Evolutionary conservation across 2,113 vertebrate genomes (phyloP).

Genomic region (Chelonoidis abingdonii): DNA sequence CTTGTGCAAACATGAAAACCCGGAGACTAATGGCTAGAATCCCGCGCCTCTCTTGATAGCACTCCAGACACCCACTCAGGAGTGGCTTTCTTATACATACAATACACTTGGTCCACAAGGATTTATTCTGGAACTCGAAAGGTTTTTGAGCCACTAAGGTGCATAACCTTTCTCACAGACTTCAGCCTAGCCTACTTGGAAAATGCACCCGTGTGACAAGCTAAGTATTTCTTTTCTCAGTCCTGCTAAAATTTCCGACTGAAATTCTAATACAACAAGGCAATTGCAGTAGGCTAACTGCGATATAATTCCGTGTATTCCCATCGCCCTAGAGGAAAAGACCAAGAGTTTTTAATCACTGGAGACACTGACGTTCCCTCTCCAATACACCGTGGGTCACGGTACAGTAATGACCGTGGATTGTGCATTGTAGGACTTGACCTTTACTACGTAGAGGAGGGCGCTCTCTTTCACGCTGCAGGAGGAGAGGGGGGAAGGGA

Average conservation of each 20-base stretch:
- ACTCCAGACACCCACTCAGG: neutral
- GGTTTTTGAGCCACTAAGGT: neutral
- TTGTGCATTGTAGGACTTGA: constrained; percentile 80
- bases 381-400: constrained; percentile 72
- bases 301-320: constrained; percentile 47
- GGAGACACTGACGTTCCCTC: constrained; percentile 64
- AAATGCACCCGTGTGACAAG: constrained; percentile 22
- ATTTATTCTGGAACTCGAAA: constrained; percentile 5
- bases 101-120: neutral
- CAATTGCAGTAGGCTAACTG: constrained; percentile 35
- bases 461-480: constrained; percentile 63
- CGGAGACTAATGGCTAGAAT: constrained; percentile 49
- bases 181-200: constrained; percentile 9
- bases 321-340: neutral
- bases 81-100: neutral
- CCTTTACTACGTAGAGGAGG: constrained; percentile 76
- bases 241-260: constrained; percentile 57
- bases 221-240: constrained; percentile 7
- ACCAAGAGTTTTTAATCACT: constrained; percentile 64
- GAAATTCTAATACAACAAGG: constrained; percentile 32
- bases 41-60: constrained; percentile 50
- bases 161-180: constrained; percentile 30
- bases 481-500: constrained; percentile 38
- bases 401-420: constrained; percentile 73
- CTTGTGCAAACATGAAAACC: constrained; percentile 30